A percentile compares a stretch with the other conserved stretches of the same genome.
phyloP scores from a whole-genome alignment of 1,140 invertebrate species.

The Hypothenemus hampei region DNA sequence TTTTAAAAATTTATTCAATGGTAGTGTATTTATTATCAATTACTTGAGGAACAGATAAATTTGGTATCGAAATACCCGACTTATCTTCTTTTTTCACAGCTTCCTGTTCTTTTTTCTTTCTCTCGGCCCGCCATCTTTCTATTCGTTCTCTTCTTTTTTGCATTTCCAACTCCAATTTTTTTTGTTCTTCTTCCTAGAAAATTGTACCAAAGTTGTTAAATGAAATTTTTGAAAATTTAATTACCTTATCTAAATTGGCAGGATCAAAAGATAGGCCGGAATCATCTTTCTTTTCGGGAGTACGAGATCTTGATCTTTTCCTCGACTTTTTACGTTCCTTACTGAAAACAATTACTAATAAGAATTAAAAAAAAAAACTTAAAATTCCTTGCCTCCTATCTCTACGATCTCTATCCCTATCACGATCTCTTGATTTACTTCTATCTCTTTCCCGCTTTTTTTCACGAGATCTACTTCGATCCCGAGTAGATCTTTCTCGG shows the following conservation, averaged over 20 bases:
- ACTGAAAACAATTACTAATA: constrained; percentile 1
- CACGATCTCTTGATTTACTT: constrained; percentile 14
- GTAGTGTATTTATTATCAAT: no score
- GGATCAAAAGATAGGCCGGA: constrained; percentile 57
- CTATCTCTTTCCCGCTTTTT: constrained; percentile 20
- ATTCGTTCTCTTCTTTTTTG: constrained; percentile 90
- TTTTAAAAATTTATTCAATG: no score
- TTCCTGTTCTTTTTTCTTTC: constrained; percentile 80
- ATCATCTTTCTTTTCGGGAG: constrained; percentile 57
- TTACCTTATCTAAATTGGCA: constrained; percentile 69
- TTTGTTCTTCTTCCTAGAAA: constrained; percentile 76
- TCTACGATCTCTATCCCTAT: constrained; percentile 27
- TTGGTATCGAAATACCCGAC: constrained; percentile 50
- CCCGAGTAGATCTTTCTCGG: constrained; percentile 14
- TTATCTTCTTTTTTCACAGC: constrained; percentile 69
- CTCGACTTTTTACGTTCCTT: constrained; percentile 29
- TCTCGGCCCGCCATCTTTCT: constrained; percentile 84
- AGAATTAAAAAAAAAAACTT: not conserved
- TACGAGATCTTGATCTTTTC: constrained; percentile 44
- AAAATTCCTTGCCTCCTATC: constrained; percentile 15
- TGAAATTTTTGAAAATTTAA: constrained; percentile 16
- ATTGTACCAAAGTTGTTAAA: not conserved
- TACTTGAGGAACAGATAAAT: no score
- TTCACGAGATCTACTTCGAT: constrained; percentile 21
- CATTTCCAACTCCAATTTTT: constrained; percentile 90